A percentile compares a stretch with the other conserved stretches of the same genome.
Evolutionary conservation across 2,888 invertebrate genomes (phyloP).

Genomic region (Pocota personata): DNA sequence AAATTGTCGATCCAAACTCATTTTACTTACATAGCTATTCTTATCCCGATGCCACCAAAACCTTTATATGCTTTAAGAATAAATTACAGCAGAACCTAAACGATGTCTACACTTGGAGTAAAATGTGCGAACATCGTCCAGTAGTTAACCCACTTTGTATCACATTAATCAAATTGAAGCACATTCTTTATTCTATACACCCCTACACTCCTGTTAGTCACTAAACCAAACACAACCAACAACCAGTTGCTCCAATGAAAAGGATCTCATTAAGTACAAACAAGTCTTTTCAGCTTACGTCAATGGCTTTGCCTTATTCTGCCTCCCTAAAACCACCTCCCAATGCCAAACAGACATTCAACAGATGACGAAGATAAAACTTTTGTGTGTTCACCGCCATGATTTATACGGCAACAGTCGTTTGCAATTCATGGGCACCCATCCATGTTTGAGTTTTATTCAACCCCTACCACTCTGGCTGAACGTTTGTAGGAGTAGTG

Average conservation of each 20-base stretch:
- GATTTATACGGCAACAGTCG: conserved; percentile 45
- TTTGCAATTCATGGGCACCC: conserved; percentile 64
- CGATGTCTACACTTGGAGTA: not conserved
- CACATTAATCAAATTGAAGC: conserved; percentile 60
- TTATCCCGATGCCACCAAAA: not conserved
- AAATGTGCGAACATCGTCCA: not conserved
- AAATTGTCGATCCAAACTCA: too few relatives aligned
- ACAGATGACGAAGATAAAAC: conserved; percentile 55
- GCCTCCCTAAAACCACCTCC: not conserved
- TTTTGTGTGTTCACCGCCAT: conserved; percentile 40
- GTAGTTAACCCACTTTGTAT: conserved; percentile 12
- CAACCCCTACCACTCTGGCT: not conserved
- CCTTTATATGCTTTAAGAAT: not conserved
- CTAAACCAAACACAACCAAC: conserved; percentile 27
- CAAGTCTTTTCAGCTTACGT: conserved; percentile 39
- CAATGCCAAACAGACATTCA: conserved; percentile 18
- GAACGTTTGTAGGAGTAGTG: conserved; percentile 25
- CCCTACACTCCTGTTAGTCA: not conserved
- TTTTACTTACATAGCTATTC: too few relatives aligned
- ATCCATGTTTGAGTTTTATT: conserved; percentile 17
- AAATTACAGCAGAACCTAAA: not conserved
- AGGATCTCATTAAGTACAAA: conserved; percentile 48
- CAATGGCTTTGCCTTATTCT: conserved; percentile 26
- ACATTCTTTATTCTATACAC: not conserved
- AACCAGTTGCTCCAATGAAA: conserved; percentile 61